A percentile compares a stretch with the other conserved stretches of the same genome.
Evolutionary conservation across 1,140 invertebrate species (phyloP).

Genomic region (Eupeodes corollae): DNA sequence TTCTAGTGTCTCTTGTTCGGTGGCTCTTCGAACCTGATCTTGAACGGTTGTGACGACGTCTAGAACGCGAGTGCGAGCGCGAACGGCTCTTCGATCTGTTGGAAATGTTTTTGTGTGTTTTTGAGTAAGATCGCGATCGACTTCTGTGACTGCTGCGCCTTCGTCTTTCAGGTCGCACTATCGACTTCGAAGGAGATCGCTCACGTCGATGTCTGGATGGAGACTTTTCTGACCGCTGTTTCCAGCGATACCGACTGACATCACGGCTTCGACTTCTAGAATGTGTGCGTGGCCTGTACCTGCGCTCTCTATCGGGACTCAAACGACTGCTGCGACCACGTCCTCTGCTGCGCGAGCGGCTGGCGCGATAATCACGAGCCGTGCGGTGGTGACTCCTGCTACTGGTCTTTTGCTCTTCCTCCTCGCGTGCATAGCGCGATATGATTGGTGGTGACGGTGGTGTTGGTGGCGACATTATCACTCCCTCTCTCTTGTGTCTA

Average conservation of each 20-base stretch:
- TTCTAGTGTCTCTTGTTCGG: not conserved
- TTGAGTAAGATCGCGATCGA: constrained; percentile 1
- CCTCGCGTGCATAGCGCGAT: too few relatives aligned
- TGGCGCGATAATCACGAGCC: constrained; percentile 9
- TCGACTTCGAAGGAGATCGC: not conserved
- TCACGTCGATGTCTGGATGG: not conserved
- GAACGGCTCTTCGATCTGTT: not conserved
- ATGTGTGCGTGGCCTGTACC: constrained; percentile 1
- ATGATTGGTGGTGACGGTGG: too few relatives aligned
- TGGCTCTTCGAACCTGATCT: not conserved
- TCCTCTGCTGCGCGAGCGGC: constrained; percentile 12
- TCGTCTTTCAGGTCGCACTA: not conserved
- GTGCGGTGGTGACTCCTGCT: too few relatives aligned
- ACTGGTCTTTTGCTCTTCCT: too few relatives aligned
- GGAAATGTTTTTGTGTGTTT: not conserved
- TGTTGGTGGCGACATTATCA: too few relatives aligned
- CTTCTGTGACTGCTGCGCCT: too few relatives aligned
- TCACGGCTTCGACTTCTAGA: constrained; percentile 2
- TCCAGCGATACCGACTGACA: not conserved
- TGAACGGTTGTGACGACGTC: constrained; percentile 3
- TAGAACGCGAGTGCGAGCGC: constrained; percentile 4
- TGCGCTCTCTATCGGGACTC: not conserved
- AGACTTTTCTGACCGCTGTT: not conserved
- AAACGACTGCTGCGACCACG: not conserved
- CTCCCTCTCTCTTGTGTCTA: too few relatives aligned